Base-by-base conservation (phyloP, 2,888 invertebrate species). In the Gymnoscelis rufifasciata region DNA sequence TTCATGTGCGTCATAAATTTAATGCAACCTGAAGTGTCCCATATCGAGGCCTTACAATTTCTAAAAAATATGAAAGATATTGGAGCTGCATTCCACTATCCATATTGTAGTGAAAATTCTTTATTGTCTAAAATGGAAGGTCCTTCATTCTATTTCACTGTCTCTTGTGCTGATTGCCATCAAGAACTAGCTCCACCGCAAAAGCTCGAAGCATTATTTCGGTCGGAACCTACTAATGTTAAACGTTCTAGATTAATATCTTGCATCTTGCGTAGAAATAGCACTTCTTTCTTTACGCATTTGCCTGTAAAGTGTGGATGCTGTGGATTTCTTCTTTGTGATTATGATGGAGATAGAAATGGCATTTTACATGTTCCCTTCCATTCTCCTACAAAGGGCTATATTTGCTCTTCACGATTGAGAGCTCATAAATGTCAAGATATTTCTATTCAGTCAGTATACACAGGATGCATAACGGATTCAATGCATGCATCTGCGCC, bases 161-260 rank as follows among this genome's bases (percentile, higher is more conserved):
- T 40, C 8, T 40, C 35, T 19, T 48, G 48, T 43, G 13, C 40
- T 40, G 14, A 39, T 23, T 48, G 48, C 31, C 35, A 26, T 2
- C 39, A 48, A 43, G 43, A 43, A 37, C 39, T 48, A 43, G 37
- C 43, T 14, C 48, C 48, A 24, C 40, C 43, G 11, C 39, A 40
- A 43, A 48, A 43, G 27, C 36, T 48, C 12, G 43, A 43, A 43
- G 48, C 48, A 7, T 48, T n/a, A n/a, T n/a, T 43, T 23, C 43
- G 40, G 36, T 30, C 43, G 11, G 36, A 43, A 37, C 7, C 39
- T 1, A 26, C 11, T 37, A 36, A 26, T 12, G 26, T 29, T 12
- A 12, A 31, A 13, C 30, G 23, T 13, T 40, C 37, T 23, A 43
- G 31, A 14, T 28, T 48, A 3, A 40, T 43, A 19, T 19, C 43